Base-by-base conservation (phyloP, 2,797 vertebrate species). In the Enteromius trimaculatus region DNA sequence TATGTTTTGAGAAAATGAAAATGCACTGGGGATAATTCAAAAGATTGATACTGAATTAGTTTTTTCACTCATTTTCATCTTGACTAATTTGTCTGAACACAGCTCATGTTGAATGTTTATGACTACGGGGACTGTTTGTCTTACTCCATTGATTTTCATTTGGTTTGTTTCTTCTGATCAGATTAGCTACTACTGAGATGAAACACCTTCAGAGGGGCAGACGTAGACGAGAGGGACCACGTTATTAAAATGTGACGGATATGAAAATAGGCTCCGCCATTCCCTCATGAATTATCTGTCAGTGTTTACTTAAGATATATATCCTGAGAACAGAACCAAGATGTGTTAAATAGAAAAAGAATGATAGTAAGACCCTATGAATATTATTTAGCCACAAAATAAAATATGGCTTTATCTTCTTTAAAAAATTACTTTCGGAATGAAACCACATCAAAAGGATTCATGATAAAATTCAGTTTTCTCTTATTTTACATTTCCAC, bases 211-310 rank as follows among this genome's bases (percentile, higher is more conserved):
- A 80, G 69, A 17, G 13, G 69, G 29, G 39, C 60, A 72, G 76
- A 64, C 62, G 34, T 68, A 85, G 72, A 79, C 10, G 19, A 83
- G 37, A 78, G 81, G 62, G 49, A 77, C 26, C 21, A 19, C n/a
- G 17, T 81, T 82, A 86, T 84, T 88, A 85, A 85, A 88, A 89
- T 84, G 53, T 64, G 53, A 83, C 72, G 65, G 44, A 87, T 81
- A 83, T 75, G 74, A 82, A 64, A 75, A 51, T 51, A 19, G 49
- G 16, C 17, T 6, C 49, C 19, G 16, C 49, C 49, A 65, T 66
- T 78, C 9, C n/a, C 69, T 79, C 2, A 7, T 70, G 76, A 11
- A 37, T 77, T 84, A 68, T 77, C 69, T 72, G 14, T 53, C 42
- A 21, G 37, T 79, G 60, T 64, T 79, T 77, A 77, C 62, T 84